Evolutionary conservation across 1,140 invertebrate species (phyloP).

Genomic region (Nephotettix cincticeps): DNA sequence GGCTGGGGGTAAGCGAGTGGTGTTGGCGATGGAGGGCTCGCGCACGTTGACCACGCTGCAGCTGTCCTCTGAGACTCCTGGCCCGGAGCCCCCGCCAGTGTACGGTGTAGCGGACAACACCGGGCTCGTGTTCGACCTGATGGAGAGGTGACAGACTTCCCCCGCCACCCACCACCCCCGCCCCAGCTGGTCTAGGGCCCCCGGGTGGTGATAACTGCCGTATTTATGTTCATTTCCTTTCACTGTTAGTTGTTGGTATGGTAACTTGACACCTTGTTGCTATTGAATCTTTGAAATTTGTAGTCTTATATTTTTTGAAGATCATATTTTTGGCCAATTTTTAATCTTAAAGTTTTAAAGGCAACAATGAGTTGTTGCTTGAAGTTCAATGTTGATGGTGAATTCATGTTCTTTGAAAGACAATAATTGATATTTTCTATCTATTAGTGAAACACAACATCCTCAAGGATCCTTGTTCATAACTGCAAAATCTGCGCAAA

Average conservation of each 20-base stretch:
- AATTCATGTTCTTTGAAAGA: no score
- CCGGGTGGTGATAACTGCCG: background rate
- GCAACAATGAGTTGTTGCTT: no score
- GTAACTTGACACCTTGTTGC: background rate
- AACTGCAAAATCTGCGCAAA: no score
- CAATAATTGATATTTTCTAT: no score
- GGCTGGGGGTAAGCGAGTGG: conserved; percentile 66
- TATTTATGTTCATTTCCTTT: conserved; percentile 4
- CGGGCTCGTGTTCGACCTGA: conserved; percentile 45
- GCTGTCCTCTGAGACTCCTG: background rate
- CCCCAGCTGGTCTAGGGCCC: conserved; percentile 9
- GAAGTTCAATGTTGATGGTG: no score
- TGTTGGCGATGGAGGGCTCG: conserved; percentile 41
- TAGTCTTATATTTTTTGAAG: no score
- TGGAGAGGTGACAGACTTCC: conserved; percentile 33
- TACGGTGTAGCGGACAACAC: conserved; percentile 39
- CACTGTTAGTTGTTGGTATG: background rate
- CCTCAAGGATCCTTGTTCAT: no score
- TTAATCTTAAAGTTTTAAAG: no score
- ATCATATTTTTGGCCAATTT: no score
- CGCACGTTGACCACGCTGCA: conserved; percentile 6
- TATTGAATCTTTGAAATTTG: no score
- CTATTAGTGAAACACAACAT: no score
- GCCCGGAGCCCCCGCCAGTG: background rate
- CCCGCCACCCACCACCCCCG: background rate